A percentile compares a stretch with the other conserved stretches of the same genome.
These are phyloP conservation scores for Abscondita cerata DNA, from an alignment of 2,888 invertebrate genomes.

Conservation along the genomic window DNA sequence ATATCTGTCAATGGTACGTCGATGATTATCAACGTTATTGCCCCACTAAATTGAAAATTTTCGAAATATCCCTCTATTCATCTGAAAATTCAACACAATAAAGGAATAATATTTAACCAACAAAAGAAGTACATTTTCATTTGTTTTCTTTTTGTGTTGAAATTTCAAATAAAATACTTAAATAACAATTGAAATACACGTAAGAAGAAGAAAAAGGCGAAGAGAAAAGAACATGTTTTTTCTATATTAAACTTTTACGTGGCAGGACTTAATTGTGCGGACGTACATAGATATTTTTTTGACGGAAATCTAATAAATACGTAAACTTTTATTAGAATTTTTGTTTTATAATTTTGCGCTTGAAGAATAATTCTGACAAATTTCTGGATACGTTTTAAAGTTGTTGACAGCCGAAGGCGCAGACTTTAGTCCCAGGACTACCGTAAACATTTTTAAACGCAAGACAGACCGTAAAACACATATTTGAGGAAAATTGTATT, in stretches of 20 bases:
- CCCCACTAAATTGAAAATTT: conserved; percentile 28
- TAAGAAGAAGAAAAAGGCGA: not conserved
- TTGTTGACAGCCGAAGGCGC: conserved; percentile 27
- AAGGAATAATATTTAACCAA: conserved; percentile 16
- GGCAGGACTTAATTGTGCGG: no score
- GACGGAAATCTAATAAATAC: not conserved
- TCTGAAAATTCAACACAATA: conserved; percentile 20
- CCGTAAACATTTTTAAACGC: conserved; percentile 32
- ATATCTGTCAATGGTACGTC: conserved; percentile 20
- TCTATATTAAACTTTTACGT: not conserved
- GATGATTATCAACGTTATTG: conserved; percentile 24
- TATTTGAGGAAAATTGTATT: conserved; percentile 35
- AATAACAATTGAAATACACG: no score
- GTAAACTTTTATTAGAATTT: not conserved
- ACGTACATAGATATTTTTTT: not conserved
- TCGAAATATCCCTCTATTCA: conserved; percentile 19
- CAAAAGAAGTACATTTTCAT: conserved; percentile 13
- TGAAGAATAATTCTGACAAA: conserved; percentile 15
- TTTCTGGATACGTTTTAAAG: conserved; percentile 30
- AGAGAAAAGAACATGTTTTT: not conserved
- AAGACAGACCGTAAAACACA: conserved; percentile 32
- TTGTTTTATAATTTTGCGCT: not conserved
- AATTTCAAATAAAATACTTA: not conserved
- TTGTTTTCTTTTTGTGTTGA: not conserved
- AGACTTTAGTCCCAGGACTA: conserved; percentile 22